A percentile compares a stretch with the other conserved stretches of the same genome.
These are phyloP conservation scores for Gallinago media DNA, from an alignment of 2,113 vertebrate genomes.

Conservation along the genomic window DNA sequence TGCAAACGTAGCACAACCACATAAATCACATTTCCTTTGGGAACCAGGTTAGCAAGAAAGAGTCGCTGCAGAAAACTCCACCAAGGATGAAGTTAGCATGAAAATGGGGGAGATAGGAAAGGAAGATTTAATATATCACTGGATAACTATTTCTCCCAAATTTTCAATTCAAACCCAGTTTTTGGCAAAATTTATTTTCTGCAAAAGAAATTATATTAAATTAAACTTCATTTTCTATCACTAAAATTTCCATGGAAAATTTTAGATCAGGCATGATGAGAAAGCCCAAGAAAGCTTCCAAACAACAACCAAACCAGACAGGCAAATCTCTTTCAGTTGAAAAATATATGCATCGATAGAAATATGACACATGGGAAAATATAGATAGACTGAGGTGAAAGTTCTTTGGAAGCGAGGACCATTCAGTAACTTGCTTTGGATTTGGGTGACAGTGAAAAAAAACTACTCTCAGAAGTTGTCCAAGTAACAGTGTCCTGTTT, in stretches of 20 bases:
- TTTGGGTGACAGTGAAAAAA: conserved; percentile 53
- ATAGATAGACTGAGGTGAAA: conserved; percentile 1
- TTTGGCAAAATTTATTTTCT: not conserved
- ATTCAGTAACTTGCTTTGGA: conserved; percentile 13
- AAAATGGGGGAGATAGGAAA: not conserved
- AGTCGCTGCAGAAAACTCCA: not conserved
- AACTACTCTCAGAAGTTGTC: conserved; percentile 34
- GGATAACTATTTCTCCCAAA: not conserved
- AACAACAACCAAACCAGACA: not conserved
- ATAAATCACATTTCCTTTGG: not conserved
- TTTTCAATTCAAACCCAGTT: not conserved
- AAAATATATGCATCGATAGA: not conserved
- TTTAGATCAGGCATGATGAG: not conserved
- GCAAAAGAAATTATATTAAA: not conserved
- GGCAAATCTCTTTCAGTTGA: not conserved
- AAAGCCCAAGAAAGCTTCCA: not conserved
- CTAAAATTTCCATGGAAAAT: not conserved
- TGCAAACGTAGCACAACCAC: not conserved
- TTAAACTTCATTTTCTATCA: not conserved
- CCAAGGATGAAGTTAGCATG: not conserved
- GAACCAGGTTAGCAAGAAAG: not conserved
- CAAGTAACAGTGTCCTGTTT: conserved; percentile 80
- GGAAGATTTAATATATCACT: not conserved
- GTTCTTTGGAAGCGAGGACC: not conserved
- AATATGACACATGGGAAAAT: not conserved